Base-by-base conservation (phyloP, 2,797 vertebrate genomes). In the Streptopelia turtur region DNA sequence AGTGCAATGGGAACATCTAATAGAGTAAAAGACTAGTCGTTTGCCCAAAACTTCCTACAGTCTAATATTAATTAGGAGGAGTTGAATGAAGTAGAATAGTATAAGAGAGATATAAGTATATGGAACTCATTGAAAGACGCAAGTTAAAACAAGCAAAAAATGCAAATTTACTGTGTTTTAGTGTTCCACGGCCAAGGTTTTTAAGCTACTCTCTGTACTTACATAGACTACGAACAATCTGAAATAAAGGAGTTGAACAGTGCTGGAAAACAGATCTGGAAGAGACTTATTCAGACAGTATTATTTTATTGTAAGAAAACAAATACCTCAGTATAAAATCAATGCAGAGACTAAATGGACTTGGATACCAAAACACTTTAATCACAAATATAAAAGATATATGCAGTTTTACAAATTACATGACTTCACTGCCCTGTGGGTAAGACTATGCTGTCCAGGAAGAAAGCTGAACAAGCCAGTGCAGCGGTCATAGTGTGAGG, bases 391-490 rank as follows among this genome's bases (percentile, higher is more conserved):
- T 1, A 20, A 3, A 59, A 37, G 10, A 61, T 56, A 59, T 8
- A 81, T 30, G 25, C 22, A 68, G 7, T 47, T 52, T 53, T 43
- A 27, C 17, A 35, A 80, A 33, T 13, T 41, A 2, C 8, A n/a
- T 1, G 1, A 15, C 11, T 53, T 74, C 2, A 17, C 20, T 70
- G 25, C 49, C 11, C 6, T 2, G 0, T 53, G 5, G 5, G 23
- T 50, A 28, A 70, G 20, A 49, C 12, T 37, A 5, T 20, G 7
- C 13, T 47, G 10, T 33, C 16, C 15, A 37, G 31, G 5, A 75
- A 25, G 23, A 64, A 41, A 10, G 5, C 0, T 49, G 35, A 50
- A 4, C 1, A 5, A 50, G 2, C 1, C 31, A 41, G 12, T 3
- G 49, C 5, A 57, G 5, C 3, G 5, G 11, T 37, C 39, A 55